These are phyloP conservation scores for Rachycentron canadum DNA, from an alignment of 2,797 vertebrate species.

Conservation along the genomic window DNA sequence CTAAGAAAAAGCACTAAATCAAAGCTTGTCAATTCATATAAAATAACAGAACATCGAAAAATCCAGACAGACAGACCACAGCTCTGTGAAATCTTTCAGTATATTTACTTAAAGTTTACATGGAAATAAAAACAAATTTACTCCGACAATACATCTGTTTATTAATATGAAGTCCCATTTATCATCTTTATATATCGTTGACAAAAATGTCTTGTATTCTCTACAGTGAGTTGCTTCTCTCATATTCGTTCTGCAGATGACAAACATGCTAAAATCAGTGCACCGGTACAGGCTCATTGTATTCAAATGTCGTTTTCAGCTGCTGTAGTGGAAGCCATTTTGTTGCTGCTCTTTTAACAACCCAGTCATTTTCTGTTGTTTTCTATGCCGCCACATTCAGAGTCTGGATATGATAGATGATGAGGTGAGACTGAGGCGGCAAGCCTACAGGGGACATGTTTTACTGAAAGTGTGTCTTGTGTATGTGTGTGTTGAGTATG, in stretches of 20 bases:
- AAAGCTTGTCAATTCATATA: background rate
- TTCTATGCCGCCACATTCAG: slow-evolving; percentile 85
- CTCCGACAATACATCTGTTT: background rate
- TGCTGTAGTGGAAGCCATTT: slow-evolving; percentile 21
- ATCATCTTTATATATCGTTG: slow-evolving; percentile 10
- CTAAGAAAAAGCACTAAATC: background rate
- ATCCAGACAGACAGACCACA: background rate
- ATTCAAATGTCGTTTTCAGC: slow-evolving; percentile 23
- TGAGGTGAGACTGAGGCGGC: slow-evolving; percentile 90
- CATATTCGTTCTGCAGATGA: slow-evolving; percentile 15
- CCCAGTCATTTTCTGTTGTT: slow-evolving; percentile 61
- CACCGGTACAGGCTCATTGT: slow-evolving; percentile 7
- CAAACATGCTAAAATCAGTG: slow-evolving; percentile 7
- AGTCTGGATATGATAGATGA: slow-evolving; percentile 99
- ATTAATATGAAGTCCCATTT: background rate
- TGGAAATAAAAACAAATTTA: background rate
- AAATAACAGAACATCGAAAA: background rate
- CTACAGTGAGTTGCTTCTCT: slow-evolving; percentile 1
- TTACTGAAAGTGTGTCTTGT: slow-evolving; percentile 20
- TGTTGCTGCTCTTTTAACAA: slow-evolving; percentile 63
- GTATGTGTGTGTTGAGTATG: slow-evolving; percentile 23
- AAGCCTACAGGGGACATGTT: slow-evolving; percentile 45
- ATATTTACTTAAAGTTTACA: background rate
- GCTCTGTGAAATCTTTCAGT: background rate
- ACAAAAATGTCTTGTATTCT: background rate